Conservation (phyloP, 2,888 invertebrate genomes). For the Adelphocoris suturalis region DNA sequence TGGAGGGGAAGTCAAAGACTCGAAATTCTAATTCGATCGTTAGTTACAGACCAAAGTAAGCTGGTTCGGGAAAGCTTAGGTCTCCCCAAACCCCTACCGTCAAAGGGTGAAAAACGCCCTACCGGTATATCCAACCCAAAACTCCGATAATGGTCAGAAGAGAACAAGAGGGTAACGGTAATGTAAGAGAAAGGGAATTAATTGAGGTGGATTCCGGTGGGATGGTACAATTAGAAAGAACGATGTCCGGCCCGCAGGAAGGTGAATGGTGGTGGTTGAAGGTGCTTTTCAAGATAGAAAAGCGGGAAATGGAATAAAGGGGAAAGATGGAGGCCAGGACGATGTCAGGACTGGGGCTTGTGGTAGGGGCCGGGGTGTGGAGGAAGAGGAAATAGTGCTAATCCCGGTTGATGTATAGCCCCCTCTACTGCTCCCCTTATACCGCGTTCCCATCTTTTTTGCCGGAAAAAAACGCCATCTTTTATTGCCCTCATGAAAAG, state of each 20-base stretch:
- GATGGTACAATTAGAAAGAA: slow-evolving; percentile 53
- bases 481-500: not conserved
- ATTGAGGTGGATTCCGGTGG: slow-evolving; percentile 50
- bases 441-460: not conserved
- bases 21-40: too few relatives aligned
- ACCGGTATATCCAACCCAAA: not conserved
- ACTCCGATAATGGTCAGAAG: not conserved
- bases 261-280: slow-evolving; percentile 7
- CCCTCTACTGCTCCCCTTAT: not conserved
- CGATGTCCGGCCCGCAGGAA: slow-evolving; percentile 44
- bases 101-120: not conserved
- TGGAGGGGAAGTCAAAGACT: too few relatives aligned
- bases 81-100: too few relatives aligned
- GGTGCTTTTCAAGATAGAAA: not conserved
- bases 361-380: not conserved
- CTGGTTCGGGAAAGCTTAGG: too few relatives aligned
- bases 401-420: slow-evolving; percentile 22
- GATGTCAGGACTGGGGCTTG: not conserved
- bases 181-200: slow-evolving; percentile 57
- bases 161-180: slow-evolving; percentile 41
- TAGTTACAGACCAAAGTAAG: too few relatives aligned
- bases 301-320: slow-evolving; percentile 22
- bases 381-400: slow-evolving; percentile 18
- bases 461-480: not conserved
- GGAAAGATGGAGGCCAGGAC: slow-evolving; percentile 14